Evolutionary conservation across 2,888 invertebrate species (phyloP).

Genomic region (Microctonus hyperodae): DNA sequence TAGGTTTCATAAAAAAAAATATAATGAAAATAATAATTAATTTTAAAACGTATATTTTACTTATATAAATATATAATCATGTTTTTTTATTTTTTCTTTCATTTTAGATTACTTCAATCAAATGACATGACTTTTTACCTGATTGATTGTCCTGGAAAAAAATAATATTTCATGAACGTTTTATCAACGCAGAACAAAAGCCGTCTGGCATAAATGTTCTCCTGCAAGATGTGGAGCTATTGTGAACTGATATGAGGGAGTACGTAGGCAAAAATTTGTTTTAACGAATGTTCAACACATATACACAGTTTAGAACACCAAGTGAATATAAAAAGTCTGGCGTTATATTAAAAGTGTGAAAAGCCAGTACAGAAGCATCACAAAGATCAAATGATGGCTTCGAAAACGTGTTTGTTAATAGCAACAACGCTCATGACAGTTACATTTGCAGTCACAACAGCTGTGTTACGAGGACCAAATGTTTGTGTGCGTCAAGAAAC

Average conservation of each 20-base stretch:
- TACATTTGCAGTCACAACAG: conserved; percentile 14
- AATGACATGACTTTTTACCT: background rate
- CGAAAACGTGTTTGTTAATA: conserved; percentile 27
- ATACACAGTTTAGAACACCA: background rate
- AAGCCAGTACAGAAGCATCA: background rate
- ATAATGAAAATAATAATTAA: too few species aligned
- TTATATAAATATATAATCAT: too few species aligned
- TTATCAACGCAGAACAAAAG: background rate
- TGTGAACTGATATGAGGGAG: background rate
- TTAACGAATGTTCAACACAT: background rate
- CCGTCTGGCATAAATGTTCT: background rate
- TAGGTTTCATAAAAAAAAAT: too few species aligned
- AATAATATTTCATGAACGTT: background rate
- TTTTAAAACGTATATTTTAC: too few species aligned
- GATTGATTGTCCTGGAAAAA: background rate
- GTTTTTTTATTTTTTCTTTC: too few species aligned
- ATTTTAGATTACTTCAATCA: background rate
- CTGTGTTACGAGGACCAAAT: conserved; percentile 74
- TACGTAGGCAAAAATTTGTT: background rate
- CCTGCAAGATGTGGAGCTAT: background rate
- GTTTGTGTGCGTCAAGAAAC: conserved; percentile 79
- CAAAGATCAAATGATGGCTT: conserved; percentile 28
- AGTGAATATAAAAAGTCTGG: conserved; percentile 1
- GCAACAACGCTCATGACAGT: conserved; percentile 26
- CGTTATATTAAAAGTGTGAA: conserved; percentile 7